Percentiles rank a stretch among this genome's conserved stretches.
Conservation (phyloP, 2,888 invertebrate species). For the Chloroclysta siterata region DNA sequence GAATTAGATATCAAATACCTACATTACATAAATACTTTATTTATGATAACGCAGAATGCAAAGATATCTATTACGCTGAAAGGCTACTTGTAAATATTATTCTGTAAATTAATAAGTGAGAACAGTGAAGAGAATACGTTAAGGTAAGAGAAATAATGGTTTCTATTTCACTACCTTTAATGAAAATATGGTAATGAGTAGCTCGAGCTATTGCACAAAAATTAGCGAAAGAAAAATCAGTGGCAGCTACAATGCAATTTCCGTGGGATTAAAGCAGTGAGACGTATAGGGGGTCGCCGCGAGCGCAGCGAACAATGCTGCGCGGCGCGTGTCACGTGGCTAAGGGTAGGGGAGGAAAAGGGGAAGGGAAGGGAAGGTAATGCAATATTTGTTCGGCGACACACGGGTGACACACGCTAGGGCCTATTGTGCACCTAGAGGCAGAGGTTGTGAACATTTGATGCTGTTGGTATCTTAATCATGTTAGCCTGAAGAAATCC, state of each 20-base stretch:
- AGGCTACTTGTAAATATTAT: too few relatives aligned
- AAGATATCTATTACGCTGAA: too few relatives aligned
- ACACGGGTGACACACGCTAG: conserved; percentile 79
- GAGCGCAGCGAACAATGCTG: conserved; percentile 60
- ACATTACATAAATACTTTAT: too few relatives aligned
- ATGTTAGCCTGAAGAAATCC: not conserved
- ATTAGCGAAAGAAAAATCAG: conserved; percentile 59
- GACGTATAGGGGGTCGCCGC: conserved; percentile 44
- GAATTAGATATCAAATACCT: too few relatives aligned
- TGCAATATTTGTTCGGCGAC: conserved; percentile 82
- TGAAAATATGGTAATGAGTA: conserved; percentile 1
- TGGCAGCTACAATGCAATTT: conserved; percentile 66
- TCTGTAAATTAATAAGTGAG: too few relatives aligned
- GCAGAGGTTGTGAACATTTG: conserved; percentile 62
- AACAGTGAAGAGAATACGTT: too few relatives aligned
- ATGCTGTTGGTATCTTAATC: conserved; percentile 17
- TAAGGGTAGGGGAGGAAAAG: conserved; percentile 41
- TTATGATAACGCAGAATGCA: too few relatives aligned
- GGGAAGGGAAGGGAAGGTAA: conserved; percentile 52
- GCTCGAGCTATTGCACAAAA: conserved; percentile 27
- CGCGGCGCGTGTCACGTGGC: conserved; percentile 53
- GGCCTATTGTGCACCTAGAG: conserved; percentile 68
- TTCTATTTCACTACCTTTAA: not conserved
- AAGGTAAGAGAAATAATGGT: too few relatives aligned
- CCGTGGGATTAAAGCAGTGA: conserved; percentile 62